Evolutionary conservation across 1,140 invertebrate species (phyloP), one percentile per base, ranked within the genome.

Genomic region (Heliconius himera): DNA sequence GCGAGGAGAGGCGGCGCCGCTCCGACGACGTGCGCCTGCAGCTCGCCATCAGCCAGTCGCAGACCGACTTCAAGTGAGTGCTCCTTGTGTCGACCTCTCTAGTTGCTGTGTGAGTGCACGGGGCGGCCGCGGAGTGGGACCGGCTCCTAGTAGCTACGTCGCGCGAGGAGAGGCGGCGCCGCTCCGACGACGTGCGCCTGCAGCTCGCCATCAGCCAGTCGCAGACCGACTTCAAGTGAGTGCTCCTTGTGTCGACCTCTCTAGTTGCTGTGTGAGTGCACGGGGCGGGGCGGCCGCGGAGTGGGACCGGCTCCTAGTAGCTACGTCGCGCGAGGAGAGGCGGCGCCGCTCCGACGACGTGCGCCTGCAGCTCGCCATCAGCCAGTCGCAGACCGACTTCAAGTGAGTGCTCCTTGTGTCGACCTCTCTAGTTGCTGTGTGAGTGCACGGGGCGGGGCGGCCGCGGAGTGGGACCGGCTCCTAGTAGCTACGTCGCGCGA

Each of bases 1-100:
- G 99, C 91, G 98, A 99, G 89, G 98, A 99, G 94, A 97, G 99
- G 85, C 97, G 98, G 91, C 96, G 98, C 73, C 96, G 98, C 81
- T 98, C 97, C 85, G 99, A 99, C 93, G 99, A 99, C 92, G 97
- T 99, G 72, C 96, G 99, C 84, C 95, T 99, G 80, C 98, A 99
- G 94, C 96, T 99, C 91, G 99, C 85, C 60, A 85, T 87, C 77
- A 84, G 82, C 79, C 85, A 87, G 84, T 85, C 82, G 78, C 85
- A 87, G 84, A 80, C 83, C 74, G 85, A 87, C 76, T 83, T 85
- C 78, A 81, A 82, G 85, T 87, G 20, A 77, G 26, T 66, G 60
- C 26, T 8, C 3, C 8, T 11, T 22, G 54, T 56, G 6, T 18
- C 0, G 3, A 46, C 13, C 11, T 46, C 41, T 41, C 41, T 41